Percentiles rank a stretch among this genome's conserved stretches.
phyloP scores from a whole-genome alignment of 2,888 invertebrate species.

The Calameuta filiformis region DNA sequence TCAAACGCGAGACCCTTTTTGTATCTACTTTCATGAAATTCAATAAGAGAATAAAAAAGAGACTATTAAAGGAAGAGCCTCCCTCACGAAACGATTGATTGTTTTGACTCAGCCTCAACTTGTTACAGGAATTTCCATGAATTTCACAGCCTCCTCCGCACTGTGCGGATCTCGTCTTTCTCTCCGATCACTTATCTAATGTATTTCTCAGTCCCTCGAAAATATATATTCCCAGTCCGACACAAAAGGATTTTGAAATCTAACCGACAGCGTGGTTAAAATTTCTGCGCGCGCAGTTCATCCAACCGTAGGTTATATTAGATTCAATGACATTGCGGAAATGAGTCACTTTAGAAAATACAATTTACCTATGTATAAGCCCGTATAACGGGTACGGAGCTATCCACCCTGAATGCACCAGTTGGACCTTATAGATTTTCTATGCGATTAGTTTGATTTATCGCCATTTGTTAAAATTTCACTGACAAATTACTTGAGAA shows the following conservation, averaged over 20 bases:
- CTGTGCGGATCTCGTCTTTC: background rate
- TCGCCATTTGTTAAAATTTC: too few relatives aligned
- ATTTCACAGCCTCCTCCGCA: background rate
- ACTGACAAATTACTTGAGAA: too few relatives aligned
- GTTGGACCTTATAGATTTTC: too few relatives aligned
- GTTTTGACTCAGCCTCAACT: background rate
- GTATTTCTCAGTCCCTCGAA: background rate
- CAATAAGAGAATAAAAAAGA: background rate
- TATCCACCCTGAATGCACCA: background rate
- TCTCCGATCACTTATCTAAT: background rate
- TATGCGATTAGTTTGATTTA: too few relatives aligned
- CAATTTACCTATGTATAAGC: background rate
- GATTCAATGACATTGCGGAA: background rate
- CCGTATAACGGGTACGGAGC: background rate
- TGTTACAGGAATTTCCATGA: background rate
- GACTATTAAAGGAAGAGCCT: background rate
- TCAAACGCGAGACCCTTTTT: background rate
- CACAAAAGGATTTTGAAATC: background rate
- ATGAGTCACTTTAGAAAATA: background rate
- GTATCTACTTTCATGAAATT: background rate
- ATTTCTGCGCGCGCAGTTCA: too few relatives aligned
- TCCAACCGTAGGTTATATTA: background rate
- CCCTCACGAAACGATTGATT: background rate
- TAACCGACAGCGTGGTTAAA: too few relatives aligned
- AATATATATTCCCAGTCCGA: background rate